Percentiles rank a stretch among this genome's conserved stretches.
Conservation (phyloP, 2,797 vertebrate genomes). For the Tragelaphus oryx region DNA sequence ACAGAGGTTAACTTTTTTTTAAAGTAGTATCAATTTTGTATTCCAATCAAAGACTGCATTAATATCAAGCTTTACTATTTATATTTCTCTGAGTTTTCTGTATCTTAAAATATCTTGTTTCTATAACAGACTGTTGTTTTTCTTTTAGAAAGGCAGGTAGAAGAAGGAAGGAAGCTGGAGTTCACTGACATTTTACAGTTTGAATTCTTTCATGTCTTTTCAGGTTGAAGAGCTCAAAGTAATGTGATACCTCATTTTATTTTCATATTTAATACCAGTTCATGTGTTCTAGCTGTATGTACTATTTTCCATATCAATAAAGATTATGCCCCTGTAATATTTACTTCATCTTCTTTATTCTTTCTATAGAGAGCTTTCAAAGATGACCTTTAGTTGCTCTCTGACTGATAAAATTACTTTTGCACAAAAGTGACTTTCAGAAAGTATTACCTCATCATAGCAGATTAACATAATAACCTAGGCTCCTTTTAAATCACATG, state of each 20-base stretch:
- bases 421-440: background rate
- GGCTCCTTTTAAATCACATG: background rate
- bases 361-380: background rate
- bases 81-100: background rate
- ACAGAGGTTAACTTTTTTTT: background rate
- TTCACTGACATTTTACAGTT: background rate
- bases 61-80: background rate
- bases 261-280: constrained; percentile 23
- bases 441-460: background rate
- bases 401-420: constrained; percentile 29
- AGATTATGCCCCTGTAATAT: background rate
- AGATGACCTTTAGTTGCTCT: background rate
- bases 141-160: background rate
- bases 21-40: background rate
- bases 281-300: background rate
- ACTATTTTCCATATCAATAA: background rate
- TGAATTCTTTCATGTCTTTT: background rate
- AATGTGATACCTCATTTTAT: background rate
- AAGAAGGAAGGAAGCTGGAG: background rate
- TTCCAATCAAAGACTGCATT: background rate
- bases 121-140: background rate
- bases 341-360: constrained; percentile 4
- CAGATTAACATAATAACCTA: background rate
- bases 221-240: constrained; percentile 22
- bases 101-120: background rate